These are phyloP conservation scores for Staurois parvus DNA, from an alignment of 2,797 vertebrate genomes.

Conservation along the genomic window DNA sequence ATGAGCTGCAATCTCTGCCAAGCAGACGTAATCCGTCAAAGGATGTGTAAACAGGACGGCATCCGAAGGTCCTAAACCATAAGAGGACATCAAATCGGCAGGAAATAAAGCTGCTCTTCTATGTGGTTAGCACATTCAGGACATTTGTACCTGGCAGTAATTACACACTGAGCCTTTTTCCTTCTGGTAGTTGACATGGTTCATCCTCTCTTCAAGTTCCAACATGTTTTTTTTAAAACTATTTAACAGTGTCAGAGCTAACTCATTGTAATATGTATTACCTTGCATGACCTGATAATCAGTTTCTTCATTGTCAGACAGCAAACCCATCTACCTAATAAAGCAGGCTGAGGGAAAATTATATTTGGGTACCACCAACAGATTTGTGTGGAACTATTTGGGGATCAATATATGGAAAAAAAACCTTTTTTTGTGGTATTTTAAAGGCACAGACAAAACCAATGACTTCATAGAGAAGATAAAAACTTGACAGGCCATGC, in stretches of 20 bases:
- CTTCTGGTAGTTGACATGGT: background rate
- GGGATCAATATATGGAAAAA: too few relatives aligned
- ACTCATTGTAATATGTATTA: background rate
- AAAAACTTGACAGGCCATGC: too few relatives aligned
- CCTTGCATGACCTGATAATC: background rate
- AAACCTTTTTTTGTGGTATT: too few relatives aligned
- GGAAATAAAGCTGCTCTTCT: constrained; percentile 13
- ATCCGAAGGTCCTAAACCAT: constrained; percentile 44
- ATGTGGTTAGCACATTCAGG: background rate
- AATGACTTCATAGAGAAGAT: too few relatives aligned
- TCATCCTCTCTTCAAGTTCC: background rate
- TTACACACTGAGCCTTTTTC: background rate
- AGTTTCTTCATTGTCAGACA: background rate
- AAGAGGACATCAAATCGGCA: constrained; percentile 48
- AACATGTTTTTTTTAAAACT: background rate
- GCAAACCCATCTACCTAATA: background rate
- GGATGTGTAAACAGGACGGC: constrained; percentile 42
- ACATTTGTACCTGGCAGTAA: background rate
- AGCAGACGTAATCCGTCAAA: constrained; percentile 47
- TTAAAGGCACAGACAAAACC: too few relatives aligned
- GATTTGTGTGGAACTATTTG: too few relatives aligned
- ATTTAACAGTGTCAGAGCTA: background rate
- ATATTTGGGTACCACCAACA: background rate
- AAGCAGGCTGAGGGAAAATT: background rate
- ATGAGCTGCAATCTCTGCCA: constrained; percentile 30